Evolutionary conservation across 2,888 invertebrate species (phyloP), one percentile per base, ranked within the genome.

Genomic region (Acanthoscelides obtectus): DNA sequence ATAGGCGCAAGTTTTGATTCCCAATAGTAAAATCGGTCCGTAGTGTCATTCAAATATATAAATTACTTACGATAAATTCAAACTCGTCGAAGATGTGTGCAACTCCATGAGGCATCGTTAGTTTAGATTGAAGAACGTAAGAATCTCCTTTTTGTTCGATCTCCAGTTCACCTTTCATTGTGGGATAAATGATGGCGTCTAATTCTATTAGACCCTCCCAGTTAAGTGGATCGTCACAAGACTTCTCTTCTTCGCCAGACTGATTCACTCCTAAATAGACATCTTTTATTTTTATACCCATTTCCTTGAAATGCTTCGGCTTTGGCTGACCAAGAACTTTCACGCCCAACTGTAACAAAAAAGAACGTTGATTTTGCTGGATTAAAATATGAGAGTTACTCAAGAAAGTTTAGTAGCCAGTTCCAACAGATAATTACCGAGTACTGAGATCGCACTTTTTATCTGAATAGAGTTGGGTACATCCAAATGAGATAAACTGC

Each of bases 101-200:
- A 20, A 84, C 84, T 66, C 90, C 90, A 70, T 86, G 85, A 0
- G 90, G 89, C 70, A 90, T 80, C 65, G 84, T 83, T 20, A 91
- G 77, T 77, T 86, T 86, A 2, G 87, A 87, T 68, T 85, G 81
- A 64, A 88, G 76, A 67, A 87, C 83, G 79, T 87, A 89, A 66
- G 94, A 94, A 65, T 87, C 85, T 67, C 86, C 87, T 78, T 87
- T 85, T 80, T 89, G 88, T 76, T 88, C 88, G 74, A 90, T 85
- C 81, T 88, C 89, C 20, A 89, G 81, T 63, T 86, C 85, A 27
- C 88, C 89, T 70, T 86, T 86, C 70, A 91, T 87, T 6, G 89
- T 89, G 0, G 89, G 89, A 84, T 89, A 90, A 63, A 87, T 81
- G 4, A 89, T 79, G 2, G 88, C 85, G 79, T 90, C 89, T 71